Percentiles rank a stretch among this genome's conserved stretches.
Conservation (phyloP, 2,888 invertebrate genomes). For the Drosophila mimetica region DNA sequence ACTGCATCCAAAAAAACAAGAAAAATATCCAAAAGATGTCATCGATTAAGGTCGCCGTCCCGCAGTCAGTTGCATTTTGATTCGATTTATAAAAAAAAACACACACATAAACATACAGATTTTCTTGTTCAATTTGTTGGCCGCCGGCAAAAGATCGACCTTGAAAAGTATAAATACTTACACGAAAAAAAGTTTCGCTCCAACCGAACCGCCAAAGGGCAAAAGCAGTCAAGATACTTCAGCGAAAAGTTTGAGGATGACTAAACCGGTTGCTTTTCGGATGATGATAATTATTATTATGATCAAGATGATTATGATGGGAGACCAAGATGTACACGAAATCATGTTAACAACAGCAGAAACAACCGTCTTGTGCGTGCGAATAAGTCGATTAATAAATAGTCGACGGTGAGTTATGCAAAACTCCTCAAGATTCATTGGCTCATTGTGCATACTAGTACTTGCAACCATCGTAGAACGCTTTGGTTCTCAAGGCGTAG, state of each 20-base stretch:
- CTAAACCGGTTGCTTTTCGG: constrained; percentile 57
- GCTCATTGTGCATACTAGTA: constrained; percentile 23
- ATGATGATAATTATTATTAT: constrained; percentile 17
- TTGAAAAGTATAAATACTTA: constrained; percentile 57
- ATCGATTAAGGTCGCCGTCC: constrained; percentile 71
- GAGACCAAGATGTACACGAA: constrained; percentile 41
- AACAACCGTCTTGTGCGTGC: constrained; percentile 59
- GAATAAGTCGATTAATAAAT: constrained; percentile 71
- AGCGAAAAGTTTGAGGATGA: constrained; percentile 37
- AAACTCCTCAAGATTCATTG: constrained; percentile 63
- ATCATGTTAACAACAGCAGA: constrained; percentile 60
- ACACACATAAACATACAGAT: constrained; percentile 29
- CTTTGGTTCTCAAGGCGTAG: constrained; percentile 33
- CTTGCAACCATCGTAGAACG: constrained; percentile 5
- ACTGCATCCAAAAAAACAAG: constrained; percentile 24
- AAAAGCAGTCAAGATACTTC: constrained; percentile 48
- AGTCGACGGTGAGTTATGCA: constrained; percentile 60
- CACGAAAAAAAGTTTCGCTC: constrained; percentile 32
- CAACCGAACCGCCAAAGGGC: constrained; percentile 54
- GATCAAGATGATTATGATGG: constrained; percentile 26
- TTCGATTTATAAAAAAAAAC: constrained; percentile 17
- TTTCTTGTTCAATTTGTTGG: constrained; percentile 43
- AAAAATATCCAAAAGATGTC: constrained; percentile 37
- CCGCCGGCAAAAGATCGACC: constrained; percentile 57
- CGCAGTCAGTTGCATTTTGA: constrained; percentile 69